Conservation (phyloP, 2,113 vertebrate genomes). For the Galeopterus variegatus region DNA sequence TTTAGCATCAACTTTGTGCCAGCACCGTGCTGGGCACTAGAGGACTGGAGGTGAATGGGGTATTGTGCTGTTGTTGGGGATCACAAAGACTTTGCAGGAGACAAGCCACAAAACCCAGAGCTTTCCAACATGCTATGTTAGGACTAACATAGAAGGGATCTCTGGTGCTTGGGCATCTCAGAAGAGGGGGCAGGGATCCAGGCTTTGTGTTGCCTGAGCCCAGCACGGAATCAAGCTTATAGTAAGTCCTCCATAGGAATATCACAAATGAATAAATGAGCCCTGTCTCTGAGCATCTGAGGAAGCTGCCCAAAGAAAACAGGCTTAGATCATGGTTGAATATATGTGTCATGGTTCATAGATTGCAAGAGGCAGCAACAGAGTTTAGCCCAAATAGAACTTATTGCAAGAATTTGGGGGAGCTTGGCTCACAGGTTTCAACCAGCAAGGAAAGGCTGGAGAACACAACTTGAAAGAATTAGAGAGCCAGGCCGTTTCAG, state of each 20-base stretch:
- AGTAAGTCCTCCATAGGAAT: not conserved
- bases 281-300: not conserved
- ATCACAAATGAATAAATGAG: not conserved
- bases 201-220: not conserved
- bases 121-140: not conserved
- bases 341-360: not conserved
- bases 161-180: not conserved
- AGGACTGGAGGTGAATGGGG: not conserved
- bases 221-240: not conserved
- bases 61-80: not conserved
- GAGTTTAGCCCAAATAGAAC: not conserved
- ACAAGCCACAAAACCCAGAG: not conserved
- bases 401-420: not conserved
- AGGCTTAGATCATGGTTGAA: not conserved
- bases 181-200: not conserved
- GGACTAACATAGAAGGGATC: not conserved
- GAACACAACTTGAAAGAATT: not conserved
- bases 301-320: not conserved
- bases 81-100: not conserved
- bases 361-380: not conserved
- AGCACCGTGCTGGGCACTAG: not conserved
- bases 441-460: not conserved
- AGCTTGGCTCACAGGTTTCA: not conserved
- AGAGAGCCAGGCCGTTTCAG: not conserved
- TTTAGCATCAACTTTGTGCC: not conserved